These are phyloP conservation scores for Sylvia atricapilla DNA, from an alignment of 2,113 vertebrate species.

Conservation along the genomic window DNA sequence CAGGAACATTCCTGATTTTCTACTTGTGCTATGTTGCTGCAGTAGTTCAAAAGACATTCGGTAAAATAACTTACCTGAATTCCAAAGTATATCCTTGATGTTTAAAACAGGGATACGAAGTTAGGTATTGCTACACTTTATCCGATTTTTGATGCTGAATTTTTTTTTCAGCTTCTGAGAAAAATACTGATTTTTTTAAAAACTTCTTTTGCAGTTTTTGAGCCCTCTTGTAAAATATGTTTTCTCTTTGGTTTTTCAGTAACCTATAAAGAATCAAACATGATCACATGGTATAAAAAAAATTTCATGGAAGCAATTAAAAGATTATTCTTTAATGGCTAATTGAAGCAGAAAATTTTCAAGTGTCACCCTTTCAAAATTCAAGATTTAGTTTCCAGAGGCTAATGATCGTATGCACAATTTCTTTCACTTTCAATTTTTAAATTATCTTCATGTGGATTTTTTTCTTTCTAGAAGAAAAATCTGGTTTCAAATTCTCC, in stretches of 20 bases:
- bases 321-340: background rate
- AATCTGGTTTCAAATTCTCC: background rate
- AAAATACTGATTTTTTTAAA: rapidly evolving
- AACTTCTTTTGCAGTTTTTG: background rate
- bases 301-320: background rate
- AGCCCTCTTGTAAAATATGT: background rate
- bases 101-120: background rate
- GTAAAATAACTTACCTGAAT: background rate
- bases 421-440: background rate
- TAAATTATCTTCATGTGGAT: background rate
- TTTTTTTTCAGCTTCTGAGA: background rate
- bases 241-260: background rate
- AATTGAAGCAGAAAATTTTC: background rate
- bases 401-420: background rate
- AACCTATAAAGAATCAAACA: background rate
- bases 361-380: background rate
- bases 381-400: background rate
- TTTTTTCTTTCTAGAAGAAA: background rate
- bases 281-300: background rate
- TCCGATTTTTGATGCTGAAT: background rate
- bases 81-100: background rate
- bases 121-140: background rate
- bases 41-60: background rate
- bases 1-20: background rate
- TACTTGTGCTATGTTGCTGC: background rate